Conservation (phyloP, 2,888 invertebrate species). For the Strigamia maritima region DNA sequence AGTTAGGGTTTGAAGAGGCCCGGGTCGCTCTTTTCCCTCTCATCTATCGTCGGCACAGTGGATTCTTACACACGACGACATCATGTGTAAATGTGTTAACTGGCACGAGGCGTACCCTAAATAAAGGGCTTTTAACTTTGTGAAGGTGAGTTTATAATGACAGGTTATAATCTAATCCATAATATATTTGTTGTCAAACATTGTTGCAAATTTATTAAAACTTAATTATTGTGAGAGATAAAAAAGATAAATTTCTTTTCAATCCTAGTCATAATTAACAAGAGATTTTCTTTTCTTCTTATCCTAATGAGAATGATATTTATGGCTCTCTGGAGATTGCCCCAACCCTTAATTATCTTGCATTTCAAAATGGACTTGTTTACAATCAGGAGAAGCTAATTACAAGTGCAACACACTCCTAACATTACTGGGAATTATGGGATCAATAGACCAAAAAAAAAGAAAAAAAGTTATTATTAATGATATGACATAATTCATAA, state of each 20-base stretch:
- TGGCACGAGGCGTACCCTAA: neutral
- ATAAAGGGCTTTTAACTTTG: neutral
- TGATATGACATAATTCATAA: neutral
- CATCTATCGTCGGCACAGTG: neutral
- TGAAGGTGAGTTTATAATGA: neutral
- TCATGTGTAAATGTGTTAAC: neutral
- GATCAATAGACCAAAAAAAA: neutral
- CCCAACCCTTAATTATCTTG: neutral
- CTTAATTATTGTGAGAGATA: neutral
- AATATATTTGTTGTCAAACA: neutral
- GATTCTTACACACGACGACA: neutral
- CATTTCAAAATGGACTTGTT: constrained; percentile 15
- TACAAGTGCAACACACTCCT: constrained; percentile 4
- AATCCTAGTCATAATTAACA: constrained; percentile 6
- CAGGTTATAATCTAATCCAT: neutral
- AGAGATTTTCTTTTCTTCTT: neutral
- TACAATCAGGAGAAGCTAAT: constrained; percentile 15
- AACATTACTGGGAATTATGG: neutral
- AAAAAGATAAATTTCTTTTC: neutral
- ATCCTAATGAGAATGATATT: neutral
- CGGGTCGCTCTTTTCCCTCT: constrained; percentile 4
- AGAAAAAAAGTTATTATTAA: neutral
- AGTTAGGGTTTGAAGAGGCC: constrained; percentile 13
- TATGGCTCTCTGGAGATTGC: neutral
- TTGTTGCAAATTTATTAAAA: neutral